These are phyloP conservation scores for Hydrolagus colliei DNA, from an alignment of 2,797 vertebrate species.

Conservation along the genomic window DNA sequence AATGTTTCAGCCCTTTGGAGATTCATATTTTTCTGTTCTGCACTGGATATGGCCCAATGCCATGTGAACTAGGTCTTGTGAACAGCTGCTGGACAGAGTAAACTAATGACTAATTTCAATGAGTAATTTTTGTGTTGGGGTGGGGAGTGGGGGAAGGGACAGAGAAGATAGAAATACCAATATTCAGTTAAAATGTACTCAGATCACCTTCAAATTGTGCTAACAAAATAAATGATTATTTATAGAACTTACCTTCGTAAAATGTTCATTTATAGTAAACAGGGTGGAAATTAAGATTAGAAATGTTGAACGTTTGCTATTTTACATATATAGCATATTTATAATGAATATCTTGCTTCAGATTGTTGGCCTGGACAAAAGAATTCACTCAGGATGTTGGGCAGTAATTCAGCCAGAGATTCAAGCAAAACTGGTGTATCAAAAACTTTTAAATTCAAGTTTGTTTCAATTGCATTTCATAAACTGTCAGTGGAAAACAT, in stretches of 20 bases:
- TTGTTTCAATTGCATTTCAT: too few species aligned
- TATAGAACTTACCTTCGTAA: too few species aligned
- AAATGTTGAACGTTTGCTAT: neutral
- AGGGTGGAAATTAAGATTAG: neutral
- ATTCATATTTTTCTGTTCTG: neutral
- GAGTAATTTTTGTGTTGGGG: neutral
- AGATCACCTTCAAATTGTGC: neutral
- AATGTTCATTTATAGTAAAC: neutral
- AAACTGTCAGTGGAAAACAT: neutral
- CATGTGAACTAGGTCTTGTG: too few species aligned
- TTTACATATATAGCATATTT: neutral
- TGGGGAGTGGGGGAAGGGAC: neutral
- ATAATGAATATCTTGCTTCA: neutral
- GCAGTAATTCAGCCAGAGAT: neutral
- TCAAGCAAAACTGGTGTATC: too few species aligned
- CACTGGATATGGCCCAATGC: neutral
- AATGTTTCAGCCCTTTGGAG: neutral
- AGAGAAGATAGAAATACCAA: neutral
- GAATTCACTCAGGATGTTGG: neutral
- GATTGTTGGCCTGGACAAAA: neutral
- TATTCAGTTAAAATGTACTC: neutral
- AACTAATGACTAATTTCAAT: neutral
- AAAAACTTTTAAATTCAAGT: too few species aligned
- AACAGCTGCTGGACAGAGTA: neutral
- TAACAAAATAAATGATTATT: neutral